Percentiles rank a stretch among this genome's conserved stretches.
phyloP scores from a whole-genome alignment of 2,888 invertebrate genomes.

The Adela reaumurella region DNA sequence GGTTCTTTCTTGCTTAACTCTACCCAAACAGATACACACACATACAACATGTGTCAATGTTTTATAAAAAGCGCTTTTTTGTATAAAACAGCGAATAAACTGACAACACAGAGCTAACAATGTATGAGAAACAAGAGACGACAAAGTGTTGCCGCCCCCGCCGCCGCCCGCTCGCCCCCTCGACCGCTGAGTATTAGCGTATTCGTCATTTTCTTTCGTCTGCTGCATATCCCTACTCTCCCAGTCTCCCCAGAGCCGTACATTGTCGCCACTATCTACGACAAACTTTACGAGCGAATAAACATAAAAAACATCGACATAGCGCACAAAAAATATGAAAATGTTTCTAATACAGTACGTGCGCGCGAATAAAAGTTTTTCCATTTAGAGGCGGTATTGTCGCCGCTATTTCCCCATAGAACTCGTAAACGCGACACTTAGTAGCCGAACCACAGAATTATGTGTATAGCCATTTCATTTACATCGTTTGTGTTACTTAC shows the following conservation, averaged over 20 bases:
- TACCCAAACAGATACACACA: no score
- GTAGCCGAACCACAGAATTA: constrained; percentile 7
- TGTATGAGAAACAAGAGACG: no score
- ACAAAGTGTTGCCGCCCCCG: neutral
- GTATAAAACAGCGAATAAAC: no score
- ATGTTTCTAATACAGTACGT: constrained; percentile 37
- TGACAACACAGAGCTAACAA: no score
- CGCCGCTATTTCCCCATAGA: constrained; percentile 50
- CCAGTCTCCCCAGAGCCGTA: constrained; percentile 9
- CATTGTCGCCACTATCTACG: constrained; percentile 41
- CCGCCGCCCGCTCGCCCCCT: no score
- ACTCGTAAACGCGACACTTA: constrained; percentile 44
- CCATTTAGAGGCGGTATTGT: constrained; percentile 38
- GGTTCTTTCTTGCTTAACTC: no score
- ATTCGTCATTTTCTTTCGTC: neutral
- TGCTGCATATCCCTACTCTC: no score
- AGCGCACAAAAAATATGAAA: constrained; percentile 40
- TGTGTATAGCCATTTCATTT: no score
- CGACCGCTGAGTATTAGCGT: no score
- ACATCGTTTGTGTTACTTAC: no score
- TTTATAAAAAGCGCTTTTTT: no score
- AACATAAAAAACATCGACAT: constrained; percentile 49
- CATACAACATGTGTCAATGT: no score
- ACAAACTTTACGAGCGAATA: constrained; percentile 41
- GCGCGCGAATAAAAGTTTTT: constrained; percentile 47